Conservation (phyloP, 2,888 invertebrate genomes). For the Eurois occulta region DNA sequence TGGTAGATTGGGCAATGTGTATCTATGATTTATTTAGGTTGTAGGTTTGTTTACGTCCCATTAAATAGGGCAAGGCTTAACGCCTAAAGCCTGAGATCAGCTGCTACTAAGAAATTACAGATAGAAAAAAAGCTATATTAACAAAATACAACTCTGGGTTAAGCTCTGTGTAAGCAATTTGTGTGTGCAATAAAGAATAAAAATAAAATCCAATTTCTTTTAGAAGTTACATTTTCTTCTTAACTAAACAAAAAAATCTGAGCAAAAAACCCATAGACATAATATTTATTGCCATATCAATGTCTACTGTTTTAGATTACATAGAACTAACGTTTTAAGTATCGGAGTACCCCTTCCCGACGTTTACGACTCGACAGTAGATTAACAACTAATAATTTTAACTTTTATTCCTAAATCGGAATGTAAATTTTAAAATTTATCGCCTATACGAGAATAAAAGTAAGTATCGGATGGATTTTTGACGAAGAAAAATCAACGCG, state of each 20-base stretch:
- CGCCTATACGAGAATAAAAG: conserved; percentile 9
- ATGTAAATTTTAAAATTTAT: conserved; percentile 55
- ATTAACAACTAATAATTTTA: conserved; percentile 59
- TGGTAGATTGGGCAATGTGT: neutral
- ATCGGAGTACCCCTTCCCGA: conserved; percentile 33
- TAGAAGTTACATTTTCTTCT: neutral
- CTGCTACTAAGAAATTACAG: neutral
- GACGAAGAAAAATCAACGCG: conserved; percentile 22
- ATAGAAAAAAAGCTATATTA: neutral
- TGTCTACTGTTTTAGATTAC: conserved; percentile 59
- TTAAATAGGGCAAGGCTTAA: neutral
- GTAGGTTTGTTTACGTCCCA: neutral
- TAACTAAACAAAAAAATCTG: neutral
- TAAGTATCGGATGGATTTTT: conserved; percentile 32
- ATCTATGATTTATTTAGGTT: neutral
- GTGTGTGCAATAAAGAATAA: no score
- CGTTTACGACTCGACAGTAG: conserved; percentile 51
- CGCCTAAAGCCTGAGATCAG: neutral
- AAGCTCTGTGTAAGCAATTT: neutral
- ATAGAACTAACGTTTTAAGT: conserved; percentile 46
- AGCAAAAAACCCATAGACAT: neutral
- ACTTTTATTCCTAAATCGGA: conserved; percentile 40
- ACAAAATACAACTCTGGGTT: neutral
- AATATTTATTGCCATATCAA: conserved; percentile 52
- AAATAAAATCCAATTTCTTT: neutral